Percentiles rank a stretch among this genome's conserved stretches.
phyloP scores from a whole-genome alignment of 2,113 vertebrate genomes.

The Rhegmatorhina hoffmannsi region DNA sequence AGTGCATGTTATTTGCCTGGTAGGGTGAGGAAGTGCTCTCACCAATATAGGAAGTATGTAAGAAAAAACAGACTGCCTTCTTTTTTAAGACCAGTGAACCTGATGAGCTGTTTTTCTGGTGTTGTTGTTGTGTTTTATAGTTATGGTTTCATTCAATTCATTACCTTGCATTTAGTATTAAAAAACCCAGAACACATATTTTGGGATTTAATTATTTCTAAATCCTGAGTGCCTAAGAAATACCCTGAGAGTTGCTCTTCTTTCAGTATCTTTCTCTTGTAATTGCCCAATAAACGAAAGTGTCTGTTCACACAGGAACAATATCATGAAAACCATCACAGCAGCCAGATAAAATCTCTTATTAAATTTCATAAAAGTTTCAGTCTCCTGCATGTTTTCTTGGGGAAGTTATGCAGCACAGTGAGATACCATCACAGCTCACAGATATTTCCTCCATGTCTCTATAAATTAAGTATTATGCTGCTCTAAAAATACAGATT shows the following conservation, averaged over 20 bases:
- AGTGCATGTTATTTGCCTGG: not conserved
- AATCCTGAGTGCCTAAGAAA: not conserved
- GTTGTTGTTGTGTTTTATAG: not conserved
- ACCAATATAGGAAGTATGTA: accelerated
- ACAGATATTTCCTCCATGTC: not conserved
- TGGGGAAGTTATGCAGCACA: not conserved
- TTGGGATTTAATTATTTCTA: not conserved
- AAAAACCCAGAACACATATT: not conserved
- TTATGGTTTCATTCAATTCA: not conserved
- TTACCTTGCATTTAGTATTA: not conserved
- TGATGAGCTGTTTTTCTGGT: not conserved
- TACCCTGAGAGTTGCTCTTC: not conserved
- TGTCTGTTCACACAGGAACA: not conserved
- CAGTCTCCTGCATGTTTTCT: not conserved
- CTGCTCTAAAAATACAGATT: not conserved
- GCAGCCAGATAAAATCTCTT: not conserved
- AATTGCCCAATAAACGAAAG: not conserved
- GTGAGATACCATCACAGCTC: not conserved
- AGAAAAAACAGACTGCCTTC: not conserved
- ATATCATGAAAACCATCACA: not conserved
- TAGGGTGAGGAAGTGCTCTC: not conserved
- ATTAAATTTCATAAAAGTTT: not conserved
- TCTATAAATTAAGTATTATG: not conserved
- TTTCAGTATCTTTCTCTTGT: not conserved
- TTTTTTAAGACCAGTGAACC: not conserved